Base-by-base conservation (phyloP, 2,888 invertebrate genomes). In the Hydrotaea cyrtoneurina region DNA sequence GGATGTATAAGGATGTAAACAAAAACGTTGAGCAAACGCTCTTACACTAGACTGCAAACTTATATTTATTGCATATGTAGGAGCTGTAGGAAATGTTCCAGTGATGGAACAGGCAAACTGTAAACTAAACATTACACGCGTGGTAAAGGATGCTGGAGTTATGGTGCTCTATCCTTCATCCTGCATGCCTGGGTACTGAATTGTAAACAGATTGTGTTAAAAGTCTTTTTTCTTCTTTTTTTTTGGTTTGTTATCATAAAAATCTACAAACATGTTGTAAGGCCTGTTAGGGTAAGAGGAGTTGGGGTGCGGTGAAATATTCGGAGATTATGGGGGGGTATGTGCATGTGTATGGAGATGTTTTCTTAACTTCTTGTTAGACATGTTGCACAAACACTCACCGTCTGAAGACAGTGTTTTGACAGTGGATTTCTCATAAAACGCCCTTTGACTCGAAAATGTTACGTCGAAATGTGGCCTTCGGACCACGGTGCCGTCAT, bases 171-270 rank as follows among this genome's bases (percentile, higher is more conserved):
- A n/a, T n/a, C n/a, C n/a, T 53, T 53, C 17, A n/a, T 53, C 17
- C 19, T 53, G 53, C 53, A 53, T 53, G n/a, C 53, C 39, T 31
- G 64, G 39, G n/a, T 19, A 64, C 36, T 64, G 64, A 64, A 64
- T 36, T 17, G 64, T 64, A 64, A 64, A 64, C 39, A 66, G 39
- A 21, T 69, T 21, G 21, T 46, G 43, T 46, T 69, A 19, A 66
- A 66, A 66, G 21, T 39, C 19, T 66, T 66, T n/a, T 46, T 10
- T 23, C 15, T 69, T 19, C 69, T 46, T 31, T 69, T 43, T 46
- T 46, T 69, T 46, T n/a, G n/a, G n/a, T n/a, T n/a, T n/a, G n/a
- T n/a, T 19, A 46, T 46, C 15, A 46, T 23, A 69, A 43, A 69
- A 21, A 43, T 66, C 39, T 39, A 31, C 39, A 66, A 66, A 66